Conservation (phyloP, 2,797 vertebrate species). For the Zenarchopterus dispar region DNA sequence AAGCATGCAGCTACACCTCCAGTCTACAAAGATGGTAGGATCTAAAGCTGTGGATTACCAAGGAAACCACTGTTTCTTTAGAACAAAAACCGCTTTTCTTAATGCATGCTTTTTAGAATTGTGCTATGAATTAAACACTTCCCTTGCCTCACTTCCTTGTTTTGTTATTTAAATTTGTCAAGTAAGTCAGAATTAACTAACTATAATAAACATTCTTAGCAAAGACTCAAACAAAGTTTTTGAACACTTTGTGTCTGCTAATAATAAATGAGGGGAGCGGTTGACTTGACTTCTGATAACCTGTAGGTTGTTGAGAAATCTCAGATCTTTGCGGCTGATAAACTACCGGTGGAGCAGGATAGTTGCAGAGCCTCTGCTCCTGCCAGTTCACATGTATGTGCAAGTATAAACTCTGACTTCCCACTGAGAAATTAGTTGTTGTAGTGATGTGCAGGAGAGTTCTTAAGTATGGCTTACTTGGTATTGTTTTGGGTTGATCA, state of each 20-base stretch:
- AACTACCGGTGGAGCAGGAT: constrained; percentile 30
- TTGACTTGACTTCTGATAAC: constrained; percentile 28
- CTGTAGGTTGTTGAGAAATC: constrained; percentile 17
- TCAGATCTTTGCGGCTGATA: constrained; percentile 24
- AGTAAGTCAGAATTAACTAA: constrained; percentile 29
- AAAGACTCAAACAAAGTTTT: constrained; percentile 7
- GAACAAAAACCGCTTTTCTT: constrained; percentile 31
- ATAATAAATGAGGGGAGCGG: constrained; percentile 13
- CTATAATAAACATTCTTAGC: constrained; percentile 9
- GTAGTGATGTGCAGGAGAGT: constrained; percentile 13
- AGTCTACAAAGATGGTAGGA: constrained; percentile 17
- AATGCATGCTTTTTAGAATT: constrained; percentile 19
- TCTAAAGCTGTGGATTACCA: constrained; percentile 31
- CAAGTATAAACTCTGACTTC: constrained; percentile 49
- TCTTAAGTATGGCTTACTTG: constrained; percentile 16
- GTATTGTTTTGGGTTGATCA: constrained; percentile 37
- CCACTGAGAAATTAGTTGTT: constrained; percentile 67
- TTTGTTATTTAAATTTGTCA: constrained; percentile 25
- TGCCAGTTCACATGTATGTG: constrained; percentile 50
- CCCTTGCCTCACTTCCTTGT: constrained; percentile 20
- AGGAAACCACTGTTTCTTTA: constrained; percentile 32
- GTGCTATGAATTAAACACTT: constrained; percentile 48
- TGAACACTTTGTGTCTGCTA: neutral
- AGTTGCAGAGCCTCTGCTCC: constrained; percentile 42
- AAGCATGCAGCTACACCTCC: constrained; percentile 32